Evolutionary conservation across 2,888 invertebrate species (phyloP), one percentile per base, ranked within the genome.

Genomic region (Drosophila glabriapex): DNA sequence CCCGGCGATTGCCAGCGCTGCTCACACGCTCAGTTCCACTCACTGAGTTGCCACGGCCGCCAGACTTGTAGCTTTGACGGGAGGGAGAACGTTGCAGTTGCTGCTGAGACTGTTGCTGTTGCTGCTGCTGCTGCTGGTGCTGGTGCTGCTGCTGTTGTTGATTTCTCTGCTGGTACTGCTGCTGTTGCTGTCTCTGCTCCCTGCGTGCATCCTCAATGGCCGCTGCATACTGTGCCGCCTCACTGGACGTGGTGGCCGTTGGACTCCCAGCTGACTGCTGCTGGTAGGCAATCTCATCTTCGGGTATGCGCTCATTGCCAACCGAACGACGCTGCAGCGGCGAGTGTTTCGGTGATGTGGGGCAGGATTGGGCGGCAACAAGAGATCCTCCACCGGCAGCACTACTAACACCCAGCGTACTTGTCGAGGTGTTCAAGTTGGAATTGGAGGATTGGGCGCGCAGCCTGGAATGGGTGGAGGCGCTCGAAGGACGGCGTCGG

Each of bases 341-440:
- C 39, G 90, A 85, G 68, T 92, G 92, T 63, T 93, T 93, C 83
- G 86, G 95, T 89, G 92, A 94, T 84, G 80, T 93, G 83, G 85
- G 94, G 88, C 89, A 94, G 78, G 92, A 94, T 80, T 92, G 94
- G 10, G 82, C 91, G 25, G 73, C 70, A 59, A 59, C 63, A 59
- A 87, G 68, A 39, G 68, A 75, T 9, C 63, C 75, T 4, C 62
- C 73, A 16, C 67, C 63, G n/a, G 77, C 80, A 7, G 58, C 68
- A 39, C 73, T 70, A 61, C 69, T 58, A 12, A 83, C 87, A 39
- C 72, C 73, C n/a, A 86, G 46, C 46, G 69, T 69, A 54, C 76
- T 90, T 19, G 84, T 64, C 22, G 90, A 88, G 10, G 76, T 49
- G 53, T 53, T 70, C 16, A 68, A n/a, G 43, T 76, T 82, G 58